These are phyloP conservation scores for Ochlodes sylvanus DNA, from an alignment of 2,888 invertebrate species.

Conservation along the genomic window DNA sequence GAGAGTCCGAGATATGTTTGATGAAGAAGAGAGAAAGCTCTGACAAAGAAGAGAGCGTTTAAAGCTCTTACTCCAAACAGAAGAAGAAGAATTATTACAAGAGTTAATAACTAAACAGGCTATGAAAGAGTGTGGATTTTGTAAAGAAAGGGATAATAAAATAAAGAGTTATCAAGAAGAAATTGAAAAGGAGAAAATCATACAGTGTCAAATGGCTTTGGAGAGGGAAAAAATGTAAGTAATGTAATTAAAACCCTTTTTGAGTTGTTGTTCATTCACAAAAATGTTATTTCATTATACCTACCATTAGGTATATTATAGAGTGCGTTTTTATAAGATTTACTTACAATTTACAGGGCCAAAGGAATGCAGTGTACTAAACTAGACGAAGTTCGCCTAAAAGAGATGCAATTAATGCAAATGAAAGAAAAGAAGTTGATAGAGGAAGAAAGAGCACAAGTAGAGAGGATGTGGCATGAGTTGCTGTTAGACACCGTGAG, in stretches of 20 bases:
- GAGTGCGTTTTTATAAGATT: not conserved
- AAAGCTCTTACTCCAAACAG: slow-evolving; percentile 58
- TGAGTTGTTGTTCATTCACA: too few relatives aligned
- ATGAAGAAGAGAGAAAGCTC: slow-evolving; percentile 66
- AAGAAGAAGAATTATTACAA: slow-evolving; percentile 59
- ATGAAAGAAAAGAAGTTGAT: slow-evolving; percentile 66
- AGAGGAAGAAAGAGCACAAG: slow-evolving; percentile 56
- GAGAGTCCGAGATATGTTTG: slow-evolving; percentile 63
- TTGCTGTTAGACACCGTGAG: slow-evolving; percentile 65
- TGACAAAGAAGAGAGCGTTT: slow-evolving; percentile 72
- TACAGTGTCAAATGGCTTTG: slow-evolving; percentile 69
- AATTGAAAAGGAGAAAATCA: slow-evolving; percentile 66
- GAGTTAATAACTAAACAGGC: slow-evolving; percentile 60
- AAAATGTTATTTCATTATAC: too few relatives aligned
- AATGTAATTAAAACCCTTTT: too few relatives aligned
- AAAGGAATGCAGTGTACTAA: slow-evolving; percentile 68
- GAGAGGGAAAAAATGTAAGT: slow-evolving; percentile 76
- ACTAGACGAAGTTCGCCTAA: slow-evolving; percentile 62
- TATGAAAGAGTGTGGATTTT: slow-evolving; percentile 63
- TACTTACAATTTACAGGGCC: slow-evolving; percentile 55
- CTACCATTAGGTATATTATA: too few relatives aligned
- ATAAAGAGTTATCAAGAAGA: slow-evolving; percentile 58
- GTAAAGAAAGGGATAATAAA: slow-evolving; percentile 60
- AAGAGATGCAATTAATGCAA: slow-evolving; percentile 66
- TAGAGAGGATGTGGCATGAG: slow-evolving; percentile 73